Base-by-base conservation (phyloP, 1,140 invertebrate species). In the Drosophila carrolli region DNA sequence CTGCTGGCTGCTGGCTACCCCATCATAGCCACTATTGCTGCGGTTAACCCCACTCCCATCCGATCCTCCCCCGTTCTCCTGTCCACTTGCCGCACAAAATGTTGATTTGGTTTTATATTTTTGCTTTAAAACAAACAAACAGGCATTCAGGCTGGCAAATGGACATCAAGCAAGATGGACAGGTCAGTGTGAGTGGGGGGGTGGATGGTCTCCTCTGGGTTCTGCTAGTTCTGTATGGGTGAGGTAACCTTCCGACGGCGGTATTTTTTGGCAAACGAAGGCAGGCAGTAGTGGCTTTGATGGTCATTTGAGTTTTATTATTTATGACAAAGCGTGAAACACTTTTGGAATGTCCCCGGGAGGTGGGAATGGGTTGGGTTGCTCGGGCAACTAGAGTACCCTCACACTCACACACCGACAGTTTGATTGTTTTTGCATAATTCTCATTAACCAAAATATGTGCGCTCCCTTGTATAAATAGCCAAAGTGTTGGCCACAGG, bases 71-170 rank as follows among this genome's bases (percentile, higher is more conserved):
- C 55, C 48, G 23, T 23, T 10, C 27, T 54, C 37, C 43, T 50
- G 29, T 58, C 55, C 60, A 68, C 60, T 74, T 41, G 75, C 37
- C 54, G 61, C 53, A 73, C 29, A 75, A 86, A 88, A 83, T 88
- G 84, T 88, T 88, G 83, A 89, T 88, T 86, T 88, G 83, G 83
- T 89, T 88, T 88, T 88, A 83, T 79, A 89, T 83, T 88, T 88
- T 88, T 62, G 76, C 72, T 67, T 80, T 77, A 80, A 65, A 88
- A 74, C 73, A 88, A 86, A 89, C 83, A 88, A 88, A 89, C 83
- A 83, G 83, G 78, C 82, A 88, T 88, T 85, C 67, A 76, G 63
- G 27, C 84, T 70, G 84, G 84, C 83, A 89, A 88, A 88, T 88
- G 83, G 83, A 88, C 83, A 88, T 89, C 83, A 73, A 67, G 71